Evolutionary conservation across 2,797 vertebrate species (phyloP).

Genomic region (Varecia variegata): DNA sequence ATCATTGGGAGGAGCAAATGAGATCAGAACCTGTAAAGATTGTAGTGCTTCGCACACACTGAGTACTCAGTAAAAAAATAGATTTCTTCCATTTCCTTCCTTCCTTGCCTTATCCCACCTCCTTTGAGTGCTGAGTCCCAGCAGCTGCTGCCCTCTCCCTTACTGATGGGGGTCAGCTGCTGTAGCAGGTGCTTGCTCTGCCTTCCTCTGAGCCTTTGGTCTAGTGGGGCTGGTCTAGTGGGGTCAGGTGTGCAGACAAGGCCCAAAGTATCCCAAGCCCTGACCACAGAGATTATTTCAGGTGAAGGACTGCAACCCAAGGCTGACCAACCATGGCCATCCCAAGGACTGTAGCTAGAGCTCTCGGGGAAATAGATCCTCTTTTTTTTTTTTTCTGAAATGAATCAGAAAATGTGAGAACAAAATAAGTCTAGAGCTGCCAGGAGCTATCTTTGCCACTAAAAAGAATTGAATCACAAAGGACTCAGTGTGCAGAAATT

Average conservation of each 20-base stretch:
- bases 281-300: background rate
- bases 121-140: background rate
- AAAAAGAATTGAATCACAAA: background rate
- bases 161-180: background rate
- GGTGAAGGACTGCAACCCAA: background rate
- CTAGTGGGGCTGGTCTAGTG: background rate
- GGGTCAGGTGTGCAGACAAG: background rate
- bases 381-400: background rate
- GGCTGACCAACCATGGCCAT: background rate
- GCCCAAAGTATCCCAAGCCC: background rate
- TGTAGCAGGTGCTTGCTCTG: background rate
- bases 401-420: background rate
- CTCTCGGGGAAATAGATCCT: background rate
- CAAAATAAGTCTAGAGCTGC: background rate
- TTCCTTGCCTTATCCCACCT: background rate
- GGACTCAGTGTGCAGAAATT: background rate
- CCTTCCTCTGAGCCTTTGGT: background rate
- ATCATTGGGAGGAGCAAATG: background rate
- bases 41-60: background rate
- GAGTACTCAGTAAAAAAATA: background rate
- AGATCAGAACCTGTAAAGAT: background rate
- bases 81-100: background rate
- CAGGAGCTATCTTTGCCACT: background rate
- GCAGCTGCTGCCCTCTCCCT: background rate
- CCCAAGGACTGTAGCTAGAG: background rate